Conservation (phyloP, 2,888 invertebrate species). For the Cremastobaeus sp. region DNA sequence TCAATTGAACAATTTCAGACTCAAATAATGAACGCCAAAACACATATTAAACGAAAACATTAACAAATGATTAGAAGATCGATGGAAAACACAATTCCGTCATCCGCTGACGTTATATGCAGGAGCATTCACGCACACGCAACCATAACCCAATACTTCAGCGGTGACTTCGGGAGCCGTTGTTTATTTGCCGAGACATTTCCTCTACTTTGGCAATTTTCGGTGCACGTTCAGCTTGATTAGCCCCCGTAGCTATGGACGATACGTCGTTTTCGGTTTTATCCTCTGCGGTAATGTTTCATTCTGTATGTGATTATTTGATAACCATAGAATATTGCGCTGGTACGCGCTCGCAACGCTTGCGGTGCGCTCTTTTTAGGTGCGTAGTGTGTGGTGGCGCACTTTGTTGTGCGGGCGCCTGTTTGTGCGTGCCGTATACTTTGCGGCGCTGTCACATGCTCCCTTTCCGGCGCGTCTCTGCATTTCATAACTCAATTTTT, state of each 20-base stretch:
- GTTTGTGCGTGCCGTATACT: slow-evolving; percentile 17
- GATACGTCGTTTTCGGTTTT: slow-evolving; percentile 39
- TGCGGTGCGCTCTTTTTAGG: slow-evolving; percentile 36
- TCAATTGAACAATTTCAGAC: too few species aligned
- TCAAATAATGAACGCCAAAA: too few species aligned
- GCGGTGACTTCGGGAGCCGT: slow-evolving; percentile 12
- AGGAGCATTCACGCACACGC: neutral
- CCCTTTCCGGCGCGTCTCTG: neutral
- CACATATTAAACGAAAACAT: too few species aligned
- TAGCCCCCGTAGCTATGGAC: slow-evolving; percentile 8
- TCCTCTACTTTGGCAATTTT: slow-evolving; percentile 26
- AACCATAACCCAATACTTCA: slow-evolving; percentile 10
- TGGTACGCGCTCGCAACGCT: neutral
- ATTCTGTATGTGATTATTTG: slow-evolving; percentile 40
- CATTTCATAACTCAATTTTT: slow-evolving; percentile 21
- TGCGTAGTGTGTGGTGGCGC: slow-evolving; percentile 39
- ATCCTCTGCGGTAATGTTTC: slow-evolving; percentile 35
- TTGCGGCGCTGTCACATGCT: slow-evolving; percentile 18
- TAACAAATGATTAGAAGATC: too few species aligned
- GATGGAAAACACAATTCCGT: too few species aligned
- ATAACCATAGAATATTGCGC: slow-evolving; percentile 38
- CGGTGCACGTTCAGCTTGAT: slow-evolving; percentile 13
- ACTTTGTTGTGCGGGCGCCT: slow-evolving; percentile 14
- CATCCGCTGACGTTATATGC: too few species aligned
- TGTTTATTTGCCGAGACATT: slow-evolving; percentile 32